These are phyloP conservation scores for Eulemur coronatus DNA, from an alignment of 2,797 vertebrate species.

Conservation along the genomic window DNA sequence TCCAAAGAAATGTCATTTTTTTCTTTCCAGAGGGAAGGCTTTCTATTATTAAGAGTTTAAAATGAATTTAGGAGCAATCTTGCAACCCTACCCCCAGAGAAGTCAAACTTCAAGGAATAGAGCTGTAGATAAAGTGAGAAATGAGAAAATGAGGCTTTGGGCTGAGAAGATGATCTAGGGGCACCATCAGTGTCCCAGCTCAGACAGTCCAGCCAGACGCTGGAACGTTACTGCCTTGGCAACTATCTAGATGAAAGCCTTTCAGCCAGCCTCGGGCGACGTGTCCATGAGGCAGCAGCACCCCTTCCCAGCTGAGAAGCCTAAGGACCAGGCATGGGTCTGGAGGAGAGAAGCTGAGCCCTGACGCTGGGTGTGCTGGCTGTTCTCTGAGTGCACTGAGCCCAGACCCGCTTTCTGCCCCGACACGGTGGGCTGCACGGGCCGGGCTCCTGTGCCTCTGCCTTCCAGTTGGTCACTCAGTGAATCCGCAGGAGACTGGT, in stretches of 20 bases:
- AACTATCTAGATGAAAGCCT: not conserved
- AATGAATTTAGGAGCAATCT: not conserved
- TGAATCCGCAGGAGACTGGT: not conserved
- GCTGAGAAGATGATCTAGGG: not conserved
- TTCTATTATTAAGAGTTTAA: not conserved
- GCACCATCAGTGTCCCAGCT: not conserved
- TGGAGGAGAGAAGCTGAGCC: not conserved
- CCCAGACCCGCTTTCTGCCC: not conserved
- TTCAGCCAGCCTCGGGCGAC: not conserved
- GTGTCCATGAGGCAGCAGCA: not conserved
- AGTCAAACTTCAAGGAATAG: not conserved
- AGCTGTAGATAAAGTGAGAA: not conserved
- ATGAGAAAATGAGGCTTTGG: not conserved
- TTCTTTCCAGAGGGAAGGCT: not conserved
- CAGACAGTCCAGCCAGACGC: not conserved
- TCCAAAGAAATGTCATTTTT: not conserved
- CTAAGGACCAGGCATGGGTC: not conserved
- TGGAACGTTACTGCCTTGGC: not conserved
- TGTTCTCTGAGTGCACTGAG: not conserved
- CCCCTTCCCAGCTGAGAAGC: not conserved
- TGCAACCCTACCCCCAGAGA: not conserved
- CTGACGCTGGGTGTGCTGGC: not conserved
- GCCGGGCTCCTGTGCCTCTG: not conserved
- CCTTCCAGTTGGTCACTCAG: not conserved
- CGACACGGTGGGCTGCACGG: too few relatives aligned